Conservation (phyloP, 2,113 vertebrate species). For the Nannobrachium achirus region DNA sequence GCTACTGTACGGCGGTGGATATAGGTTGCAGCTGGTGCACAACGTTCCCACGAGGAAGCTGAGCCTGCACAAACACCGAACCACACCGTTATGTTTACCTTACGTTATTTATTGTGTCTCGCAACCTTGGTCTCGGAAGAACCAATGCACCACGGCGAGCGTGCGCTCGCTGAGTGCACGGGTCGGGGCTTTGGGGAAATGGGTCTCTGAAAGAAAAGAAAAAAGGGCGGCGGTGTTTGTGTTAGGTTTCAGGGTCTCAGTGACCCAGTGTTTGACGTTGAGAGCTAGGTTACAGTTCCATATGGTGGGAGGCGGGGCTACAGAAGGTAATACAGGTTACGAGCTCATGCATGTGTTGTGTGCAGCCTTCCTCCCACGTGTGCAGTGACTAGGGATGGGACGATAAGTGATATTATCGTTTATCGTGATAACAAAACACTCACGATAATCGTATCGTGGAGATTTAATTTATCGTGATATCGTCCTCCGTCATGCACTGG, state of each 20-base stretch:
- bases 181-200: constrained; percentile 8
- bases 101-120: neutral
- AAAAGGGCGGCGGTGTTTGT: neutral
- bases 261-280: constrained; percentile 15
- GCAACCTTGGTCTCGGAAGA: neutral
- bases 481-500: too few species aligned
- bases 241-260: constrained; percentile 11
- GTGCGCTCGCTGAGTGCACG: neutral
- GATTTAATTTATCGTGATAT: too few species aligned
- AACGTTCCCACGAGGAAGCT: neutral
- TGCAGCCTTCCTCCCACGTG: constrained; percentile 18
- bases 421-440: too few species aligned
- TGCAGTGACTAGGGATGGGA: constrained; percentile 10
- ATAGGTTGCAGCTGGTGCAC: constrained; percentile 9
- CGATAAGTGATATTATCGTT: too few species aligned
- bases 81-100: neutral
- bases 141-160: neutral
- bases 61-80: neutral
- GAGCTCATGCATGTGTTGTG: constrained; percentile 27
- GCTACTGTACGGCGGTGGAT: neutral
- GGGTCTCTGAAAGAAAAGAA: neutral
- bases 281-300: constrained; percentile 22
- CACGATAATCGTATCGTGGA: too few species aligned
- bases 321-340: constrained; percentile 38
- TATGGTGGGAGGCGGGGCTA: constrained; percentile 16